Conservation (phyloP, 2,888 invertebrate genomes). For the Bellardia bayeri region DNA sequence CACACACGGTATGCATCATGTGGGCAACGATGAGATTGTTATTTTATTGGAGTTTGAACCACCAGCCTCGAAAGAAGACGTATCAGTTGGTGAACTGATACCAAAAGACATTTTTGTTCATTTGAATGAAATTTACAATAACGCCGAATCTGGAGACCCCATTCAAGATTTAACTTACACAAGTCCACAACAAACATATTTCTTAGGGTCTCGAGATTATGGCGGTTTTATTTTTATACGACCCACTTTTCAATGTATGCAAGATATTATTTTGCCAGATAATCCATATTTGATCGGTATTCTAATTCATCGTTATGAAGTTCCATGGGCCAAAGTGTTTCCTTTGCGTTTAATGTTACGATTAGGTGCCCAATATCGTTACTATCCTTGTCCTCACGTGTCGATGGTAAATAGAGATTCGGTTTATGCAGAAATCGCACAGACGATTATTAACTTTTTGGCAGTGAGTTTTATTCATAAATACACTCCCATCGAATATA, state of each 20-base stretch:
- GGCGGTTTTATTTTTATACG: constrained; percentile 93
- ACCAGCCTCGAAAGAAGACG: constrained; percentile 83
- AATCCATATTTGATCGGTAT: constrained; percentile 91
- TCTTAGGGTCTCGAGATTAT: constrained; percentile 89
- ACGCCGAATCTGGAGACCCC: constrained; percentile 88
- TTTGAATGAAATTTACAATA: constrained; percentile 89
- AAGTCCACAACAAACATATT: constrained; percentile 84
- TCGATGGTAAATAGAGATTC: constrained; percentile 91
- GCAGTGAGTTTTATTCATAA: constrained; percentile 85
- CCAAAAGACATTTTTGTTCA: constrained; percentile 91
- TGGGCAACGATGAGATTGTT: constrained; percentile 93
- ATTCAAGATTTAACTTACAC: constrained; percentile 89
- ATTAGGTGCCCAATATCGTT: constrained; percentile 93
- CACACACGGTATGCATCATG: constrained; percentile 90
- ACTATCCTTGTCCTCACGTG: constrained; percentile 93
- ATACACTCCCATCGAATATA: background rate
- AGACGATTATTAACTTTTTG: constrained; percentile 93
- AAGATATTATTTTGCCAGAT: constrained; percentile 89
- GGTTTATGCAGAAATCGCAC: constrained; percentile 93
- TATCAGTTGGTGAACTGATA: constrained; percentile 45
- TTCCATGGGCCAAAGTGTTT: constrained; percentile 89
- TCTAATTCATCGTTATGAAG: constrained; percentile 88
- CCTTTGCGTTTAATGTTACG: constrained; percentile 90
- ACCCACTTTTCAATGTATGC: constrained; percentile 92
- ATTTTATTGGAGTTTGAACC: constrained; percentile 89